Conservation (phyloP, 2,113 vertebrate species). For the Solea solea region DNA sequence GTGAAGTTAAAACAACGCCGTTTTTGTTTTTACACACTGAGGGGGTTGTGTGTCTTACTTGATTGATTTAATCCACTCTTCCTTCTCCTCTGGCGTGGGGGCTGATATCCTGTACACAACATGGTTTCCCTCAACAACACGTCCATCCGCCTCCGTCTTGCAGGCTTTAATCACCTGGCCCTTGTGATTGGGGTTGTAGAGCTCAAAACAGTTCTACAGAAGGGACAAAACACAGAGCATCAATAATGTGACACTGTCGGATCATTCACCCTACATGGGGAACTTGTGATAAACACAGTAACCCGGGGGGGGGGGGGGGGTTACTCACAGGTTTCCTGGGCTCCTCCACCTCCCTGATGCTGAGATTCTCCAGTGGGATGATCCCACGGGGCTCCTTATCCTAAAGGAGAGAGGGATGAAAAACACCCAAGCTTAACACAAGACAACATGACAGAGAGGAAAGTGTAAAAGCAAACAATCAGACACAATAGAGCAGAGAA, state of each 20-base stretch:
- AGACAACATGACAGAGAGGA: background rate
- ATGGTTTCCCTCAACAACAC: constrained; percentile 98
- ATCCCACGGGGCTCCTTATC: constrained; percentile 98
- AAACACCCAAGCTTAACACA: constrained; percentile 9
- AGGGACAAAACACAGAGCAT: constrained; percentile 3
- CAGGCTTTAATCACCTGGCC: constrained; percentile 99
- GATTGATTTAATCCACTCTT: constrained; percentile 99
- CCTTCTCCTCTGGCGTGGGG: constrained; percentile 95
- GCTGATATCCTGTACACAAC: constrained; percentile 98
- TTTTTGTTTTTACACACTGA: too few relatives aligned
- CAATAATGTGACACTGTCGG: background rate
- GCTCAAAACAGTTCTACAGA: constrained; percentile 95
- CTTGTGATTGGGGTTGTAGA: constrained; percentile 97
- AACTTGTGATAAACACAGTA: background rate
- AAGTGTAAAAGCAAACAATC: constrained; percentile 3
- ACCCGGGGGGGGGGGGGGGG: background rate
- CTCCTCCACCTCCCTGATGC: constrained; percentile 97
- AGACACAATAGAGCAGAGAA: background rate
- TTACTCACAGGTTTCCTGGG: constrained; percentile 93
- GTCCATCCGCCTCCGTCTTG: constrained; percentile 96
- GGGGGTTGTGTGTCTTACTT: constrained; percentile 83
- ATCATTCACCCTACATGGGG: background rate
- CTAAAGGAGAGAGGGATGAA: constrained; percentile 68
- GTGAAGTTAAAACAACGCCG: too few relatives aligned
- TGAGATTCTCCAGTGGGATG: constrained; percentile 97